Percentiles rank a stretch among this genome's conserved stretches.
phyloP scores from a whole-genome alignment of 2,113 vertebrate genomes.

The Isichthys henryi region DNA sequence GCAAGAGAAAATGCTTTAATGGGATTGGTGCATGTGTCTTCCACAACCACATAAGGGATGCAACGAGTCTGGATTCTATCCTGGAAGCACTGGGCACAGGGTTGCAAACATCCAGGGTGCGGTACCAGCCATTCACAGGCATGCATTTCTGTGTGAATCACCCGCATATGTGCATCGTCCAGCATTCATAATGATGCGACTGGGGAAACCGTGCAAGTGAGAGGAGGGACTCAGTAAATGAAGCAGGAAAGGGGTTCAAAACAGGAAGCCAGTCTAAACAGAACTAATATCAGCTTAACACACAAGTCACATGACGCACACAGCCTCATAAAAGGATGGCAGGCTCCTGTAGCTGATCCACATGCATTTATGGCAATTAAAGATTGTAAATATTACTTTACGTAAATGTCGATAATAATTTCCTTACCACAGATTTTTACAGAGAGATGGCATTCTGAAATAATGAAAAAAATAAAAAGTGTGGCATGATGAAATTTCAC shows the following conservation, averaged over 20 bases:
- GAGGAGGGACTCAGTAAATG: constrained; percentile 23
- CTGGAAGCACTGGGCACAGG: background rate
- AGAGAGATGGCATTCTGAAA: background rate
- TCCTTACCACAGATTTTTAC: background rate
- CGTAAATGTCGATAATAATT: background rate
- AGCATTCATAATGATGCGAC: background rate
- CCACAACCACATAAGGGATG: background rate
- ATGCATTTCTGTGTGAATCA: background rate
- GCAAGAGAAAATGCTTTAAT: background rate
- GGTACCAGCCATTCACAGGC: background rate
- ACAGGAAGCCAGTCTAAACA: constrained; percentile 58
- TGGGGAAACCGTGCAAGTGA: background rate
- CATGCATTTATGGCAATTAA: background rate
- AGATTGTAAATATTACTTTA: background rate
- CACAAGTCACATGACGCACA: background rate
- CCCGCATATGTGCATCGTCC: background rate
- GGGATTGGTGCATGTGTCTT: background rate
- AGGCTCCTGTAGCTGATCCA: background rate
- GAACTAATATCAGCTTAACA: constrained; percentile 48
- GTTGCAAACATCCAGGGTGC: background rate
- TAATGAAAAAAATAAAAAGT: background rate
- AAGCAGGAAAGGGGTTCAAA: constrained; percentile 54
- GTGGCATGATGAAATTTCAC: background rate
- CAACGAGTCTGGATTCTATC: background rate
- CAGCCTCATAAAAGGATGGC: background rate